Base-by-base conservation (phyloP, 1,140 invertebrate genomes). In the Chionoecetes opilio region DNA sequence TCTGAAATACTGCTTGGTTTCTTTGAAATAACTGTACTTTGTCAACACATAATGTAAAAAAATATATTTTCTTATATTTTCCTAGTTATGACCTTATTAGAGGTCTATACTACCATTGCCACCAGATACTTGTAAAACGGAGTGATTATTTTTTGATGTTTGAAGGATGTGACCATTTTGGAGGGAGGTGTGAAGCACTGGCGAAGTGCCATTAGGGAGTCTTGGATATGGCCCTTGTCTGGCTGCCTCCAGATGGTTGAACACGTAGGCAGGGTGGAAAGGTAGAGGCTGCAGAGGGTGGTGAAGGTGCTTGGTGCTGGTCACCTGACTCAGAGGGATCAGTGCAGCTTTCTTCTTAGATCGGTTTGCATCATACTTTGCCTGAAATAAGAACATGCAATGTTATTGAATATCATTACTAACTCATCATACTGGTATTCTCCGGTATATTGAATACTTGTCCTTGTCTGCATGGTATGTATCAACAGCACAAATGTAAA, bases 331-430 rank as follows among this genome's bases (percentile, higher is more conserved):
- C 26, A 97, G 97, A 0, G 98, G 98, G 88, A 98, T 96, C 21
- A 97, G 32, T 35, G 97, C 97, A 87, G 97, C 96, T 95, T 97
- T 97, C 88, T 97, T 97, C 93, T 98, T 97, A 3, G 96, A 96
- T 92, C 97, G 96, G 96, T 97, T 97, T 32, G 98, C 98, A 97
- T 98, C 98, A 96, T 98, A 98, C 96, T 98, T 98, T 0, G 98
- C 98, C 98, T 98, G 97, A 97, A 97, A 93, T 31, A 29, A 82
- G 11, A 53, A 53, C 0, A 53, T 41, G 14, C 14, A 6, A 6
- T 35, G 9, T 92, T 35, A 75, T 34, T 34, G 21, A 75, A 96
- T 96, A 96, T 95, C 87, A 93, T 82, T 87, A 91, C 88, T n/a
- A 87, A 38, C 35, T 35, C 53, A 6, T 31, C 32, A 82, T 82